Evolutionary conservation across 1,140 invertebrate species (phyloP).

Genomic region (Platorchestia sp.): DNA sequence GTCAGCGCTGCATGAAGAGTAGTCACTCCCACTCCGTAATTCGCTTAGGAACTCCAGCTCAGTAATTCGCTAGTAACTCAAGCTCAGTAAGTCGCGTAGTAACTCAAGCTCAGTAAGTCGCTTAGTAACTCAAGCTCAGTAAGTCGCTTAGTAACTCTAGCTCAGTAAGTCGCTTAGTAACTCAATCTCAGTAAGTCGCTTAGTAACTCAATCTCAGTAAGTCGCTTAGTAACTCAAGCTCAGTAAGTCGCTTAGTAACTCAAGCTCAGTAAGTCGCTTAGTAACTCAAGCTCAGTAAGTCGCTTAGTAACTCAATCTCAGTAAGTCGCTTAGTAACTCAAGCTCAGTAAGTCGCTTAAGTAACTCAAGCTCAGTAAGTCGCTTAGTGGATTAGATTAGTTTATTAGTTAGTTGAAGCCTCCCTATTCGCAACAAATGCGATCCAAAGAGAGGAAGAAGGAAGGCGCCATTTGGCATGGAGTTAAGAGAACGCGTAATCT

Average conservation of each 20-base stretch:
- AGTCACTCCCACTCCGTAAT: not conserved
- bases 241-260: not conserved
- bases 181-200: no score
- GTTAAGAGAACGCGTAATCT: no score
- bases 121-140: no score
- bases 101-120: not conserved
- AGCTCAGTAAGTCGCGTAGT: not conserved
- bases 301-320: not conserved
- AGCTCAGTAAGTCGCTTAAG: not conserved
- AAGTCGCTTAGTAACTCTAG: no score
- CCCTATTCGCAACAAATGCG: not conserved
- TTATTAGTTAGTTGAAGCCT: not conserved
- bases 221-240: not conserved
- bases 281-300: not conserved
- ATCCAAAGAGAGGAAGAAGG: not conserved
- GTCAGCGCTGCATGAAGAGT: no score
- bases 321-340: not conserved
- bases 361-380: no score
- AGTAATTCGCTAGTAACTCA: not conserved
- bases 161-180: no score
- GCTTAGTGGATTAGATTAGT: no score
- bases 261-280: not conserved
- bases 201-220: no score
- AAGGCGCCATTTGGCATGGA: no score
- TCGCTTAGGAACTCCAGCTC: not conserved